Base-by-base conservation (phyloP, 2,113 vertebrate species). In the Eupsittula cactorum region DNA sequence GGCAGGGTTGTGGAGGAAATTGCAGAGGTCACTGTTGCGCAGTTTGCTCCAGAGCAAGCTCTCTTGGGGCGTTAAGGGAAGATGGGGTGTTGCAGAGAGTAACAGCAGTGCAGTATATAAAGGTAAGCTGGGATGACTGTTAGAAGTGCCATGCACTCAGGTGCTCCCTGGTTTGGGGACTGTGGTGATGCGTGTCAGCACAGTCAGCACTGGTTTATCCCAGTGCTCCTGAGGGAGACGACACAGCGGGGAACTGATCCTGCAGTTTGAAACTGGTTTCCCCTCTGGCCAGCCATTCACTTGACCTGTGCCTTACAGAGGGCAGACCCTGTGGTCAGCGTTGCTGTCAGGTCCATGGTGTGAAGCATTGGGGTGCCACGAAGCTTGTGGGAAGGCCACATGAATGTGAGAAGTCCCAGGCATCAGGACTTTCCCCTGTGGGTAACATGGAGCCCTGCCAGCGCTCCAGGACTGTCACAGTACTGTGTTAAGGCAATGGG, bases 381-480 rank as follows among this genome's bases (percentile, higher is more conserved):
- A 44, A 28, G 12, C 39, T 3, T 59, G 59, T 10, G 59, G 49
- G 69, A 31, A 39, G 39, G 47, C 23, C 31, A 7, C 9, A 0
- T 8, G 16, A 25, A 31, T 11, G 4, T 7, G 27, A 39, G 57
- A 33, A 80, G 47, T 35, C 17, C 14, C 3, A 4, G 35, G 64
- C 59, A 33, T 13, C 10, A 2, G 71, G 19, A 2, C 25, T 2
- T 42, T 75, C 50, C 65, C 20, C 44, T 70, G 77, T 73, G 77
- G n/a, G 46, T 59, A 49, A 7, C 3, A 2, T 24, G 77, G 63
- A 83, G 77, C 81, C 50, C 37, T 70, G 70, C 62, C 71, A 44
- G 46, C 0, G 2, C 50, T 73, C 47, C 44, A 24, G 68, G 16
- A 9, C 0, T 1, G 24, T 17, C 31, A 9, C 1, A 1, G 31